Base-by-base conservation (phyloP, 2,888 invertebrate genomes). In the Drosophila picticornis region DNA sequence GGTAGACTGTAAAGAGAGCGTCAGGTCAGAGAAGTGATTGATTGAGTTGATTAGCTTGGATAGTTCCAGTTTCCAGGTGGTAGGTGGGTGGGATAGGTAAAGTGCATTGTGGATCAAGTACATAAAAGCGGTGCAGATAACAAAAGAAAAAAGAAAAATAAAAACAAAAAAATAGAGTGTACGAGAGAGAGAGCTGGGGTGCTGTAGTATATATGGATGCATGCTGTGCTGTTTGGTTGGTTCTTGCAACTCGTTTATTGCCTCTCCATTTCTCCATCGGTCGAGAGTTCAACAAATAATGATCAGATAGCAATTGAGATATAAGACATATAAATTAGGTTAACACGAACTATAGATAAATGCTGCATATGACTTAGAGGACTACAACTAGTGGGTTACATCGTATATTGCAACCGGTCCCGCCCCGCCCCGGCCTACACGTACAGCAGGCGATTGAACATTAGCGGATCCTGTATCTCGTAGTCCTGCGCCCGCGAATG, bases 321-420 rank as follows among this genome's bases (percentile, higher is more conserved):
- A 16, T 56, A n/a, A 19, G 75, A 83, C 72, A 86, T 86, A 85
- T 85, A 90, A 86, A 61, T 90, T 75, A 88, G 68, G 62, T 83
- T 75, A 72, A 51, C n/a, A 73, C 29, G 48, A 77, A 65, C 61
- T 81, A 81, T 40, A 48, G 36, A 61, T 84, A 81, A 81, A 81
- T 83, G 81, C 84, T 85, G 82, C 64, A 78, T 75, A 83, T 91
- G 91, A 91, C 91, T 91, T 92, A 89, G 91, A 78, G 64, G 55
- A 76, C 78, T 92, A 83, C 43, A 58, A 72, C 75, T 77, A 89
- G 36, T 57, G 32, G 40, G 53, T 27, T 56, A 16, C 13, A 27
- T 40, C 2, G 27, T 38, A 43, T 43, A 43, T 43, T 40, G 57
- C 38, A 34, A 19, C 3, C 36, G 13, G 16, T 25, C 9, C 16